phyloP scores from a whole-genome alignment of 2,797 vertebrate genomes.

The Phalloptychus januarius region DNA sequence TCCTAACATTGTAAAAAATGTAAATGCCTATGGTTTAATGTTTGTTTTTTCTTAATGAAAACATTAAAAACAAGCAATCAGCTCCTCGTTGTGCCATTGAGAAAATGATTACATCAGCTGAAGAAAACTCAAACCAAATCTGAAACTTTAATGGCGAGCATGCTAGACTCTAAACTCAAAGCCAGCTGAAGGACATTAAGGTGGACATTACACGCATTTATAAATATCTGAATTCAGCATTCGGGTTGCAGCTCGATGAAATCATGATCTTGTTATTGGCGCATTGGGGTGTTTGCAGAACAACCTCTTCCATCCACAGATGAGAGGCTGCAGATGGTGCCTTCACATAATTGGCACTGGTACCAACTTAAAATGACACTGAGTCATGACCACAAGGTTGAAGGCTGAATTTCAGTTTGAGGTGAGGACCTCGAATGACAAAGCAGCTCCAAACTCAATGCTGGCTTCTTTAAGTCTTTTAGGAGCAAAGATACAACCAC shows the following conservation, averaged over 20 bases:
- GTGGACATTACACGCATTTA: conserved; percentile 18
- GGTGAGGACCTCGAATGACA: conserved; percentile 15
- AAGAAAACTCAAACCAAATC: background rate
- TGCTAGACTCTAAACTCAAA: background rate
- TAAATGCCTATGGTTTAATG: background rate
- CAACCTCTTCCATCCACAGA: conserved; percentile 2
- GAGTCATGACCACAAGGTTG: conserved; percentile 26
- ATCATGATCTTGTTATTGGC: conserved; percentile 5
- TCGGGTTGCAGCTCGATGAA: conserved; percentile 8
- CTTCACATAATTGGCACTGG: conserved; percentile 11
- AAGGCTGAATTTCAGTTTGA: conserved; percentile 24
- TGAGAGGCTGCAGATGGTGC: conserved; percentile 6
- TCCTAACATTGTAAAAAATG: background rate
- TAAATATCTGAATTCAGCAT: conserved; percentile 13
- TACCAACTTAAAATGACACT: conserved; percentile 43
- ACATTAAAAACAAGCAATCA: background rate
- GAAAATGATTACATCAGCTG: background rate
- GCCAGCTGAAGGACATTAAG: background rate
- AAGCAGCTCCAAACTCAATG: conserved; percentile 11
- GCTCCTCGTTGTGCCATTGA: background rate
- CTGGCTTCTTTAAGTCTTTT: background rate
- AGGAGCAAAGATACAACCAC: background rate
- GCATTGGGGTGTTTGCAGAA: background rate
- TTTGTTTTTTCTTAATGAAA: background rate
- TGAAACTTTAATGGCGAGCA: background rate